phyloP scores from a whole-genome alignment of 2,113 vertebrate genomes.

The Apeltes quadracus region DNA sequence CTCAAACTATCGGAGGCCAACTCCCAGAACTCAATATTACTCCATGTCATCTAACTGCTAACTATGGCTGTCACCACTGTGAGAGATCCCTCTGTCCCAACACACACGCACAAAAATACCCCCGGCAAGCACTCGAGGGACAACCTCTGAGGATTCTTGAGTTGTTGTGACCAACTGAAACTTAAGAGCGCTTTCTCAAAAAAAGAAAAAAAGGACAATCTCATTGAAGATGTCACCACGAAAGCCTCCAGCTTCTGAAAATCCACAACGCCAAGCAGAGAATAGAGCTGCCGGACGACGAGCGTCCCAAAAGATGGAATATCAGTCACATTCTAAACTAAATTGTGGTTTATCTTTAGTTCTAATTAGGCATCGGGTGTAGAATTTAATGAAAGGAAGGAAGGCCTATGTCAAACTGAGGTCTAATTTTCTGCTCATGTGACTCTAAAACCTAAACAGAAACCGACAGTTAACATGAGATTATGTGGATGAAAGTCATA shows the following conservation, averaged over 20 bases:
- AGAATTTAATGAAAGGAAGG: neutral
- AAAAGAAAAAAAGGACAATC: conserved; percentile 14
- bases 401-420: conserved; percentile 3
- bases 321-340: neutral
- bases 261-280: conserved; percentile 4
- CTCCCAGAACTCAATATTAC: conserved; percentile 52
- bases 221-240: conserved; percentile 21
- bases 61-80: conserved; percentile 48
- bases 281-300: conserved; percentile 12
- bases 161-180: conserved; percentile 37
- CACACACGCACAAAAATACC: conserved; percentile 11
- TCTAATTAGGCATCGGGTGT: neutral
- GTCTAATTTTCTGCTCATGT: neutral
- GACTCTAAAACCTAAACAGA: neutral
- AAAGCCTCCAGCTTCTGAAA: conserved; percentile 12
- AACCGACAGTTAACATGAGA: neutral
- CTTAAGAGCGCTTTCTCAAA: conserved; percentile 4
- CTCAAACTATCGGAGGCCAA: conserved; percentile 40
- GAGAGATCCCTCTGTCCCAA: conserved; percentile 22
- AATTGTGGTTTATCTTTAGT: neutral
- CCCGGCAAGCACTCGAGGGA: conserved; percentile 12
- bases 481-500: conserved; percentile 13
- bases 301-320: neutral
- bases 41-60: conserved; percentile 39
- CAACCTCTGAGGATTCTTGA: conserved; percentile 16